Conservation (phyloP, 2,113 vertebrate genomes). For the Forbesichthys agassizii region DNA sequence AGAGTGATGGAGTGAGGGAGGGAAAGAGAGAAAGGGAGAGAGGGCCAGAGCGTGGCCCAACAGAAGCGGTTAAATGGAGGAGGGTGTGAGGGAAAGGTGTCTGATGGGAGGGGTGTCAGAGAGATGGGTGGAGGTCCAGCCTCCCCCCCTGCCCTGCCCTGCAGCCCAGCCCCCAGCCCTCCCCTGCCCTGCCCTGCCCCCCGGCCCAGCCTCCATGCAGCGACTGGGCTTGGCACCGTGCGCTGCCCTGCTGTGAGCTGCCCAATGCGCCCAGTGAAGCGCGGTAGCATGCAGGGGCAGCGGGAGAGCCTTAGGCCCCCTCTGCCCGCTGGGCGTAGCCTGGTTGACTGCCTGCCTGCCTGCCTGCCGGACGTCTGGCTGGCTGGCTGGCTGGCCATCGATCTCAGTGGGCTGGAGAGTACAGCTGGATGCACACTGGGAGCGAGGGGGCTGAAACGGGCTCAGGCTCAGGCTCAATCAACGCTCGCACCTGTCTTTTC, state of each 20-base stretch:
- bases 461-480: constrained; percentile 77
- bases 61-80: constrained; percentile 78
- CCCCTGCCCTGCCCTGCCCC: constrained; percentile 31
- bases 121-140: constrained; percentile 53
- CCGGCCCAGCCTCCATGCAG: constrained; percentile 57
- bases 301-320: constrained; percentile 59
- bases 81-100: constrained; percentile 73
- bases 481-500: constrained; percentile 78
- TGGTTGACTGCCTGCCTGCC: constrained; percentile 60
- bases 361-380: constrained; percentile 77
- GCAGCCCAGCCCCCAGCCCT: neutral
- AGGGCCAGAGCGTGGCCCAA: constrained; percentile 59
- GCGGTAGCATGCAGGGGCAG: constrained; percentile 61
- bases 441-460: constrained; percentile 83
- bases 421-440: constrained; percentile 85
- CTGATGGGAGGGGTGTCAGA: constrained; percentile 32
- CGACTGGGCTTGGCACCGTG: constrained; percentile 67
- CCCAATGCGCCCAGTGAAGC: constrained; percentile 83
- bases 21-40: constrained; percentile 57
- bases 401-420: constrained; percentile 86
- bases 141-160: constrained; percentile 41
- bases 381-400: constrained; percentile 82
- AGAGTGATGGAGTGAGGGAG: constrained; percentile 73
- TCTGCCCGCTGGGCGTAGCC: constrained; percentile 69
- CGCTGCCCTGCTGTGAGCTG: constrained; percentile 79